Evolutionary conservation across 1,140 invertebrate species (phyloP).

Genomic region (Drosophila sp.): DNA sequence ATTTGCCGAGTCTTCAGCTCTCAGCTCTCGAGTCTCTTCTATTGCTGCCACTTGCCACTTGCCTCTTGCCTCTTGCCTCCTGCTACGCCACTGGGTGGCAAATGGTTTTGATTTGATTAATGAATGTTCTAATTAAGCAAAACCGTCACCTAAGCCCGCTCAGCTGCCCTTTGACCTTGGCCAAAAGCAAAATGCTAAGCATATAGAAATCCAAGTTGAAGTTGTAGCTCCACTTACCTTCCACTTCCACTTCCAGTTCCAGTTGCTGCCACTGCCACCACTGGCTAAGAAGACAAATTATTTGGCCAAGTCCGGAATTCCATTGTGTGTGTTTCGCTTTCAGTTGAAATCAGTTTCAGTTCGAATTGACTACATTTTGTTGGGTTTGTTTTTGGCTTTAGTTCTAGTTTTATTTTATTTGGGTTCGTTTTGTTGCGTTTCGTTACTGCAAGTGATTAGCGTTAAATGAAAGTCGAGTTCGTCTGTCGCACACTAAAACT

Average conservation of each 20-base stretch:
- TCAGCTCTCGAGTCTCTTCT: conserved; percentile 20
- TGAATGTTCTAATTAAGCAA: conserved; percentile 84
- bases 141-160: conserved; percentile 76
- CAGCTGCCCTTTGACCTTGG: conserved; percentile 74
- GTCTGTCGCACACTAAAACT: conserved; percentile 58
- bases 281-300: conserved; percentile 79
- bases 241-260: background rate
- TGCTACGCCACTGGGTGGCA: conserved; percentile 70
- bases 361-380: background rate
- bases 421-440: conserved; percentile 24
- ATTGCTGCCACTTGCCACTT: conserved; percentile 27
- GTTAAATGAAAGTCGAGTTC: conserved; percentile 71
- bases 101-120: conserved; percentile 84
- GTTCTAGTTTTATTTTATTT: conserved; percentile 14
- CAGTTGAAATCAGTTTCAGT: conserved; percentile 1
- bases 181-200: conserved; percentile 65
- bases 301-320: conserved; percentile 62
- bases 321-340: conserved; percentile 48
- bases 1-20: conserved; percentile 25
- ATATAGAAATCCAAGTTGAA: conserved; percentile 1
- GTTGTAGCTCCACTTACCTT: background rate
- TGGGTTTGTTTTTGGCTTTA: background rate
- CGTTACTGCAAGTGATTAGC: conserved; percentile 82
- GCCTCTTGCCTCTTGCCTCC: no score
- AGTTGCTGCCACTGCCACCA: conserved; percentile 7